phyloP scores from a whole-genome alignment of 2,888 invertebrate species.

The Drosophila birchii region DNA sequence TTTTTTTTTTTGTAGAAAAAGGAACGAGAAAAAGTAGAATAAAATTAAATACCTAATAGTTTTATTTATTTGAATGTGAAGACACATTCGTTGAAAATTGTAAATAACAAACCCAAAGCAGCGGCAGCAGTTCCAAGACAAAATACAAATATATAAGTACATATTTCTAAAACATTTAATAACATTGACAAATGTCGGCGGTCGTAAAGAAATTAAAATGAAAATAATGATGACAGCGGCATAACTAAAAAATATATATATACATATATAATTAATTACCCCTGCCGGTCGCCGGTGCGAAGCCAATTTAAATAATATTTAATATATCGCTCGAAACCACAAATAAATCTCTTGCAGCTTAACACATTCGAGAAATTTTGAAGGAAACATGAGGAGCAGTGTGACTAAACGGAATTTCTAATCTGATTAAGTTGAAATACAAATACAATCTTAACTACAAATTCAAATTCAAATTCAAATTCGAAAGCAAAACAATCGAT shows the following conservation, averaged over 20 bases:
- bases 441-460: conserved; percentile 12
- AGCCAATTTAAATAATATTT: conserved; percentile 33
- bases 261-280: conserved; percentile 37
- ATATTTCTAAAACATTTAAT: conserved; percentile 10
- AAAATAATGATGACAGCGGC: conserved; percentile 35
- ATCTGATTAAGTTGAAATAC: conserved; percentile 18
- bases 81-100: not conserved
- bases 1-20: not conserved
- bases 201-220: conserved; percentile 39
- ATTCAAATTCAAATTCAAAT: conserved; percentile 32
- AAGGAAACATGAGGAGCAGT: conserved; percentile 43
- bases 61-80: not conserved
- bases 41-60: not conserved
- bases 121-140: not conserved
- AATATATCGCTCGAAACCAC: conserved; percentile 13
- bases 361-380: conserved; percentile 23
- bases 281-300: conserved; percentile 7
- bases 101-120: conserved; percentile 15
- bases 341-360: conserved; percentile 42
- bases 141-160: conserved; percentile 14
- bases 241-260: conserved; percentile 25
- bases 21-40: too few species aligned
- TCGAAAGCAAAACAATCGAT: conserved; percentile 54
- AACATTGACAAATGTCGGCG: conserved; percentile 25
- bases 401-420: conserved; percentile 40